Conservation (phyloP, 2,113 vertebrate genomes). For the Egretta garzetta region DNA sequence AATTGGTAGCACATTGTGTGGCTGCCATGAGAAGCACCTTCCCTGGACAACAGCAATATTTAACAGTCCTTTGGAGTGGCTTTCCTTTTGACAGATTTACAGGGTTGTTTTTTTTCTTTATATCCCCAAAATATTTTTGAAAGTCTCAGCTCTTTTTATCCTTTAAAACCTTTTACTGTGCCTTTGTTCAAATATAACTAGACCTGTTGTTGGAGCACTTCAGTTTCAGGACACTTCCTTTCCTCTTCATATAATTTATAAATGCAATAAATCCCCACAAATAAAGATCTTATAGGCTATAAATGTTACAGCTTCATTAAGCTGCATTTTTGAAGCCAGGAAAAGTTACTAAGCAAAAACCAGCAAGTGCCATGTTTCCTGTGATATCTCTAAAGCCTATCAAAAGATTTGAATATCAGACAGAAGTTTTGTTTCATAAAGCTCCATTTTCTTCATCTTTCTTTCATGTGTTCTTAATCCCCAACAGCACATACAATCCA, state of each 20-base stretch:
- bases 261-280: not conserved
- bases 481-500: not conserved
- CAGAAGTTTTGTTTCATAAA: not conserved
- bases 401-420: constrained; percentile 1
- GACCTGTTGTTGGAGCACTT: not conserved
- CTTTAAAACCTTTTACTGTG: not conserved
- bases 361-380: not conserved
- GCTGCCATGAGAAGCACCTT: not conserved
- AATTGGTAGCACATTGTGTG: not conserved
- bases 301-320: constrained; percentile 11
- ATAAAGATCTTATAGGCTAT: not conserved
- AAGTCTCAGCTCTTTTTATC: not conserved
- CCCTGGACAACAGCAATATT: not conserved
- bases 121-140: not conserved
- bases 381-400: not conserved
- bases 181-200: not conserved
- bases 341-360: not conserved
- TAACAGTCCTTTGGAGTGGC: not conserved
- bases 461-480: not conserved
- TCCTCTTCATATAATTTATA: not conserved
- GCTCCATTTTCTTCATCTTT: not conserved
- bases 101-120: not conserved
- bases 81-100: not conserved
- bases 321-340: not conserved
- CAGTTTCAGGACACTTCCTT: not conserved